phyloP scores from a whole-genome alignment of 1,140 invertebrate species.

The Drosophila jambulina region DNA sequence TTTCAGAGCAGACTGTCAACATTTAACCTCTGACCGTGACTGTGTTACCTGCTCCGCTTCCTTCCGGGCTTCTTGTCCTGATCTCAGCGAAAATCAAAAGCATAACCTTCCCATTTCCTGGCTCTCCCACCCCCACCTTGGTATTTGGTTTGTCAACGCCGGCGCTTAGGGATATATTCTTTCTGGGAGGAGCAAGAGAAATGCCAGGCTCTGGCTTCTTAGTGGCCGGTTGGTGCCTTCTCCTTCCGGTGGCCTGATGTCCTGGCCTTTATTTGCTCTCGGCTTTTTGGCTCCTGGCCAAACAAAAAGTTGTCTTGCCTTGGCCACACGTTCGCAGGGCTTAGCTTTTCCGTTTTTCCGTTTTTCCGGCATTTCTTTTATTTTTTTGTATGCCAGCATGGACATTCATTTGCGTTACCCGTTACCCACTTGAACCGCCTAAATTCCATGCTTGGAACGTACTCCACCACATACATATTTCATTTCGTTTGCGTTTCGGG shows the following conservation, averaged over 20 bases:
- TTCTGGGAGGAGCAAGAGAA: conserved; percentile 38
- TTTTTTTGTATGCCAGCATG: conserved; percentile 34
- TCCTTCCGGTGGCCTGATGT: conserved; percentile 19
- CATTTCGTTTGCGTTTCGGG: conserved; percentile 60
- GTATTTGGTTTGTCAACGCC: conserved; percentile 47
- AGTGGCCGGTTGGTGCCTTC: conserved; percentile 16
- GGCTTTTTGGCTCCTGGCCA: conserved; percentile 56
- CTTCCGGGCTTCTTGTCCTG: conserved; percentile 6
- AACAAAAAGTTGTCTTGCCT: conserved; percentile 51
- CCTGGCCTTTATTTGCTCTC: conserved; percentile 37
- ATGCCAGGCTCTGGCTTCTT: conserved; percentile 26
- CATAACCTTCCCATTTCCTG: conserved; percentile 26
- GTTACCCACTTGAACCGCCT: conserved; percentile 57
- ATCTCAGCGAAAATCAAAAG: conserved; percentile 35
- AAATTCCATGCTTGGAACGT: conserved; percentile 53
- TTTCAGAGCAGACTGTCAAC: conserved; percentile 48
- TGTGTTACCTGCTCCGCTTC: conserved; percentile 38
- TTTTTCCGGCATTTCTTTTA: conserved; percentile 29
- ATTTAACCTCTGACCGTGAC: conserved; percentile 47
- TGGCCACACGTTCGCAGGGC: conserved; percentile 36
- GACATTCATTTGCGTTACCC: conserved; percentile 42
- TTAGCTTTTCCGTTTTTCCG: conserved; percentile 28
- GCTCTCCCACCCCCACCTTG: conserved; percentile 15
- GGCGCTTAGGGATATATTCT: conserved; percentile 48
- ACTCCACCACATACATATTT: conserved; percentile 64